Percentiles rank a stretch among this genome's conserved stretches.
Conservation (phyloP, 2,888 invertebrate genomes). For the Ganaspis brasiliensis region DNA sequence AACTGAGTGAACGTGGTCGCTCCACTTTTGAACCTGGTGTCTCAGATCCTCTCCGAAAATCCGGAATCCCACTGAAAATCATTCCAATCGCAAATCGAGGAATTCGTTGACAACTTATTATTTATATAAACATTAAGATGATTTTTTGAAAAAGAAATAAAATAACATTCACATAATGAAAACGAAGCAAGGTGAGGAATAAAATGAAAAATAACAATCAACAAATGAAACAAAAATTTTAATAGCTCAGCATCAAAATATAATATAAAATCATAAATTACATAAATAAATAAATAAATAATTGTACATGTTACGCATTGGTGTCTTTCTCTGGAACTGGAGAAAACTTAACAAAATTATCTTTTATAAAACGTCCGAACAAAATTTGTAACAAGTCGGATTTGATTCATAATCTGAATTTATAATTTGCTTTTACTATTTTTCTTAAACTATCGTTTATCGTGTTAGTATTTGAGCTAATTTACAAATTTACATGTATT, state of each 20-base stretch:
- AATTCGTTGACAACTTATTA: neutral
- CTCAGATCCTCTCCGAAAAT: neutral
- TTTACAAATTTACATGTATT: too few species aligned
- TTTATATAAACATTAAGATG: neutral
- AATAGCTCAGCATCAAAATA: slow-evolving; percentile 5
- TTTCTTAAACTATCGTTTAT: too few species aligned
- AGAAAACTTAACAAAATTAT: neutral
- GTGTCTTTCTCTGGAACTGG: neutral
- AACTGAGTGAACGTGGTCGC: slow-evolving; percentile 75
- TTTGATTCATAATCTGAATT: too few species aligned
- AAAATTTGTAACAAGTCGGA: too few species aligned
- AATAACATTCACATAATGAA: neutral
- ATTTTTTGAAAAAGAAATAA: neutral
- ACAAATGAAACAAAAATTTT: slow-evolving; percentile 24
- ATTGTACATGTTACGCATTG: neutral
- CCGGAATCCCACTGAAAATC: slow-evolving; percentile 68
- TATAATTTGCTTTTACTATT: too few species aligned
- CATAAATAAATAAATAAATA: slow-evolving; percentile 33
- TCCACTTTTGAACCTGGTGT: slow-evolving; percentile 67
- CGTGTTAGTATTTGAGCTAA: too few species aligned
- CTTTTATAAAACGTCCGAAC: neutral
- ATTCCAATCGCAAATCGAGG: slow-evolving; percentile 29
- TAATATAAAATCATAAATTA: slow-evolving; percentile 12
- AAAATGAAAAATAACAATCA: neutral
- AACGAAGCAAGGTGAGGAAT: slow-evolving; percentile 2